These are phyloP conservation scores for Ephialtes manifestator DNA, from an alignment of 2,888 invertebrate species.

Conservation along the genomic window DNA sequence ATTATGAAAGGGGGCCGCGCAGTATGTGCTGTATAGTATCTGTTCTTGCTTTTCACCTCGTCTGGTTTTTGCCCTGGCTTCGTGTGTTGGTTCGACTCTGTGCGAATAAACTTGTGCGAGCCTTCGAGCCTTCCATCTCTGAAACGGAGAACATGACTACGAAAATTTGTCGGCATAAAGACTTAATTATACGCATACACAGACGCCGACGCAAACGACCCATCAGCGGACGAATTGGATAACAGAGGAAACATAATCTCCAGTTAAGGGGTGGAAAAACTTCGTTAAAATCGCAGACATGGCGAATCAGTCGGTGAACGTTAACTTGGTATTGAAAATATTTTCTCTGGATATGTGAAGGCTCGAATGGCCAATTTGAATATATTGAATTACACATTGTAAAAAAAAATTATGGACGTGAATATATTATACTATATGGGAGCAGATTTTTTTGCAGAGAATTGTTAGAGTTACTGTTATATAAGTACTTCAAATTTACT, in stretches of 20 bases:
- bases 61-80: conserved; percentile 26
- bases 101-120: conserved; percentile 43
- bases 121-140: conserved; percentile 44
- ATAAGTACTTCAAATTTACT: too few species aligned
- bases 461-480: too few species aligned
- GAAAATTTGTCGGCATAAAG: conserved; percentile 34
- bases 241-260: conserved; percentile 12
- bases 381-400: too few species aligned
- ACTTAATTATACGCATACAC: conserved; percentile 44
- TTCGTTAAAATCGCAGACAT: background rate
- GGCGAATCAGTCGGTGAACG: background rate
- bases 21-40: conserved; percentile 9
- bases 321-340: background rate
- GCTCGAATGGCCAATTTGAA: too few species aligned
- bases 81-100: conserved; percentile 27
- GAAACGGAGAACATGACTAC: conserved; percentile 26
- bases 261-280: background rate
- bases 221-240: conserved; percentile 5
- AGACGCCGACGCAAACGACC: background rate
- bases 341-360: background rate
- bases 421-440: too few species aligned
- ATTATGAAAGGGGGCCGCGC: background rate
- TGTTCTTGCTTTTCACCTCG: background rate
- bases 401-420: too few species aligned
- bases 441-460: too few species aligned